A percentile compares a stretch with the other conserved stretches of the same genome.
Conservation (phyloP, 2,797 vertebrate genomes). For the Atherinosoma microstoma region DNA sequence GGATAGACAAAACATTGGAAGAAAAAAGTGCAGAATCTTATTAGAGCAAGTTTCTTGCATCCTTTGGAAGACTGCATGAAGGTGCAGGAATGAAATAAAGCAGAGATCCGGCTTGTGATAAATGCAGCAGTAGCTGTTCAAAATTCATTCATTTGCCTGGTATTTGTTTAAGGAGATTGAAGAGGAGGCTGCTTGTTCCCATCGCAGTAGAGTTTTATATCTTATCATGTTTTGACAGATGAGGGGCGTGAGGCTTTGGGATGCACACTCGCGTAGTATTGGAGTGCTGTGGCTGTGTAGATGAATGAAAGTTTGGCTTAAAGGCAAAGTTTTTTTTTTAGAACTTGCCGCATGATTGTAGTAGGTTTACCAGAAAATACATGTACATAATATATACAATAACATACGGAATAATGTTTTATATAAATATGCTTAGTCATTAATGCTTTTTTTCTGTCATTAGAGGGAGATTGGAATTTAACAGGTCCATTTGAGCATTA, state of each 20-base stretch:
- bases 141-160: conserved; percentile 83
- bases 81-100: conserved; percentile 71
- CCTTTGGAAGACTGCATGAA: conserved; percentile 51
- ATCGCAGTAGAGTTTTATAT: conserved; percentile 73
- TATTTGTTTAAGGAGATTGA: conserved; percentile 86
- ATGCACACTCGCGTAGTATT: conserved; percentile 55
- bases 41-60: conserved; percentile 71
- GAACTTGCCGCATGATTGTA: neutral
- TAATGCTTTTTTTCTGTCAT: neutral
- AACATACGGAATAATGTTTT: neutral
- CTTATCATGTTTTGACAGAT: conserved; percentile 82
- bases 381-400: neutral
- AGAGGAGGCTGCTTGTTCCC: conserved; percentile 74
- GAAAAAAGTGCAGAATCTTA: conserved; percentile 53
- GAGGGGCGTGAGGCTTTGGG: conserved; percentile 57
- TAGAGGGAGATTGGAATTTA: conserved; percentile 18
- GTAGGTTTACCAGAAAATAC: neutral
- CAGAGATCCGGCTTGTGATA: conserved; percentile 71
- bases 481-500: conserved; percentile 20
- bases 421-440: neutral
- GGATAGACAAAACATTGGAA: conserved; percentile 36
- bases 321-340: conserved; percentile 40
- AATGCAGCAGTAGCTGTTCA: conserved; percentile 70
- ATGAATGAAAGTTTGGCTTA: conserved; percentile 45
- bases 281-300: conserved; percentile 51